A percentile compares a stretch with the other conserved stretches of the same genome.
phyloP scores from a whole-genome alignment of 1,140 invertebrate species.

The Trissolcus basalis region DNA sequence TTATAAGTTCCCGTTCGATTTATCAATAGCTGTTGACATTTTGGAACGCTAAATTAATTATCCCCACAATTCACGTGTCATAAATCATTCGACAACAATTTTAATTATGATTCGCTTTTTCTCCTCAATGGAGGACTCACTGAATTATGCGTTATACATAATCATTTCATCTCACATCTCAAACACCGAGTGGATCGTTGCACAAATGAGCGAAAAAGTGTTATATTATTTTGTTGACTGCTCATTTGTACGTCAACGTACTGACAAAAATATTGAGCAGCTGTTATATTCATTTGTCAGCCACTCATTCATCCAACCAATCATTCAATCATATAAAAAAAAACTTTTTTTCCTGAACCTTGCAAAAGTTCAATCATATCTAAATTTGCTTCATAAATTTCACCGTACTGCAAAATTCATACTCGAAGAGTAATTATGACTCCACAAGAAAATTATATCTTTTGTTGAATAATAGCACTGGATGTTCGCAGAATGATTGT shows the following conservation, averaged over 20 bases:
- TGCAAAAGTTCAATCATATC: too few species aligned
- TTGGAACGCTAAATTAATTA: constrained; percentile 35
- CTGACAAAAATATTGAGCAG: too few species aligned
- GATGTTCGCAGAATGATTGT: constrained; percentile 30
- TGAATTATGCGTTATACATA: too few species aligned
- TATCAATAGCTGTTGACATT: constrained; percentile 36
- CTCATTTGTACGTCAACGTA: too few species aligned
- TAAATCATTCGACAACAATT: constrained; percentile 32
- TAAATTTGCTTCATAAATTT: constrained; percentile 1
- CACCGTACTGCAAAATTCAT: constrained; percentile 23
- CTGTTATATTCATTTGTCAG: too few species aligned
- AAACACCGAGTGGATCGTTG: too few species aligned
- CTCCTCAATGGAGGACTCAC: neutral
- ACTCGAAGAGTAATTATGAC: constrained; percentile 35
- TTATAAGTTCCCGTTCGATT: constrained; percentile 35
- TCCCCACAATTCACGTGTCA: constrained; percentile 11
- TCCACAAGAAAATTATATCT: constrained; percentile 21
- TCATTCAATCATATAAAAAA: too few species aligned
- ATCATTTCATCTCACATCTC: too few species aligned
- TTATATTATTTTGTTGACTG: too few species aligned
- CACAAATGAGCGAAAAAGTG: too few species aligned
- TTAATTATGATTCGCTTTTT: constrained; percentile 16
- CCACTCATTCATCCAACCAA: too few species aligned
- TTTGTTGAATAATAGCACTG: constrained; percentile 1
- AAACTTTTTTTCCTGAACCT: too few species aligned